Percentiles rank a stretch among this genome's conserved stretches.
phyloP scores from a whole-genome alignment of 2,113 vertebrate species.

The Varanus komodoensis region DNA sequence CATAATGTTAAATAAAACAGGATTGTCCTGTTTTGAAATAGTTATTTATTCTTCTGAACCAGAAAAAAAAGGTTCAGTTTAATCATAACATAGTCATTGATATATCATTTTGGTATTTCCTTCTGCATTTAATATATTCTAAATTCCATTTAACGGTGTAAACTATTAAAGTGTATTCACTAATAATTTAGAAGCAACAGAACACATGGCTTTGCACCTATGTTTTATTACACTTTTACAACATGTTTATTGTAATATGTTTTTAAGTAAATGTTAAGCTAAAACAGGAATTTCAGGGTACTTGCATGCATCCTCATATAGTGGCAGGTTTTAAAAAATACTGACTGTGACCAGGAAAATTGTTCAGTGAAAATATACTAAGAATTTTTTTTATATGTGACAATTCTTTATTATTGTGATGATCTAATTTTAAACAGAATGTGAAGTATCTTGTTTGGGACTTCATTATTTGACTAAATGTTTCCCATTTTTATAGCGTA shows the following conservation, averaged over 20 bases:
- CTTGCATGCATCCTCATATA: conserved; percentile 20
- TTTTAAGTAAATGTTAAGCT: conserved; percentile 48
- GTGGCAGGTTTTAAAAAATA: conserved; percentile 31
- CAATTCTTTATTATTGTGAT: conserved; percentile 41
- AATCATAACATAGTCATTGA: conserved; percentile 29
- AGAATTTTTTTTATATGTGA: conserved; percentile 14
- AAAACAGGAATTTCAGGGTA: conserved; percentile 34
- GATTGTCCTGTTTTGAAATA: conserved; percentile 41
- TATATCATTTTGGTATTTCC: conserved; percentile 18
- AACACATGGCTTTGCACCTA: conserved; percentile 56
- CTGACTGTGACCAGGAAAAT: background rate
- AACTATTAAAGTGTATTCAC: conserved; percentile 36
- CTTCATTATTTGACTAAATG: conserved; percentile 31
- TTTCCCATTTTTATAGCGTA: background rate
- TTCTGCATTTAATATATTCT: conserved; percentile 23
- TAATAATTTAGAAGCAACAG: conserved; percentile 47
- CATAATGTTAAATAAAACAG: conserved; percentile 47
- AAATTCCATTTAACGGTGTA: conserved; percentile 37
- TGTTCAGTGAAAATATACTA: conserved; percentile 40
- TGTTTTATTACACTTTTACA: conserved; percentile 41
- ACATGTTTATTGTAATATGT: conserved; percentile 22
- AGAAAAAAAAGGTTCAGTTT: conserved; percentile 22
- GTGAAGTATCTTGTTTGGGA: conserved; percentile 24
- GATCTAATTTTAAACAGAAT: conserved; percentile 39
- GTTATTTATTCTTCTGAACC: conserved; percentile 14